Base-by-base conservation (phyloP, 2,797 vertebrate genomes). In the Trichosurus vulpecula region DNA sequence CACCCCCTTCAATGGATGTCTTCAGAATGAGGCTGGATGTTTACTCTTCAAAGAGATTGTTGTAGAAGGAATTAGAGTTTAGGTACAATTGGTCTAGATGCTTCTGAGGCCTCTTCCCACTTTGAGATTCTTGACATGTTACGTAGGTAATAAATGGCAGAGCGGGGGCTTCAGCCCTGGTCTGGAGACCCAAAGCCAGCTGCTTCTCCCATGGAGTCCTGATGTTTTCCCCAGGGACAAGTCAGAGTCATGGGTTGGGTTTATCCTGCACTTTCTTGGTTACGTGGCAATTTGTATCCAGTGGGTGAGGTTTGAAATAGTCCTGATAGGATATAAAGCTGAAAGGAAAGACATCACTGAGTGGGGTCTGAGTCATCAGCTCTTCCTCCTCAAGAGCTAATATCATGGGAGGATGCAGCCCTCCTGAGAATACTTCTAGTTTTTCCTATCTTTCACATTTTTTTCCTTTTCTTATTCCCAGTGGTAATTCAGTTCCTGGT, bases 401-500 rank as follows among this genome's bases (percentile, higher is more conserved):
- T 81, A 25, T 10, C n/a, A 47, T 25, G n/a, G 19, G 41, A 81
- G 22, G 74, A 6, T 41, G 41, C 41, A 81, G 22, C 2, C 41
- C 19, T 47, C 19, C 74, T 5, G 9, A 27, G 41, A 27, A 47
- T 27, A 47, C 9, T 27, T 81, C 3, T 22, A 9, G 19, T 22
- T 81, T 81, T 81, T 47, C 25, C 22, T 41, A 0, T 47, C 29
- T 90, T 53, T 90, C 52, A 52, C 93, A 53, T 93, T 95, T 94
- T 92, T 53, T 66, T 92, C 94, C 52, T 90, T 92, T 92, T 61
- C 90, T 0, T 2, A 52, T 92, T 96, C 91, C 87, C 54, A 51
- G 55, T 35, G 95, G 66, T 61, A 16, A 90, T 96, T 96, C 55
- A 35, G 4, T 81, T 57, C 96, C 29, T 53, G 47, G 16, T 91